These are phyloP conservation scores for Drosophila murphyi DNA, from an alignment of 1,140 invertebrate species.

Conservation along the genomic window DNA sequence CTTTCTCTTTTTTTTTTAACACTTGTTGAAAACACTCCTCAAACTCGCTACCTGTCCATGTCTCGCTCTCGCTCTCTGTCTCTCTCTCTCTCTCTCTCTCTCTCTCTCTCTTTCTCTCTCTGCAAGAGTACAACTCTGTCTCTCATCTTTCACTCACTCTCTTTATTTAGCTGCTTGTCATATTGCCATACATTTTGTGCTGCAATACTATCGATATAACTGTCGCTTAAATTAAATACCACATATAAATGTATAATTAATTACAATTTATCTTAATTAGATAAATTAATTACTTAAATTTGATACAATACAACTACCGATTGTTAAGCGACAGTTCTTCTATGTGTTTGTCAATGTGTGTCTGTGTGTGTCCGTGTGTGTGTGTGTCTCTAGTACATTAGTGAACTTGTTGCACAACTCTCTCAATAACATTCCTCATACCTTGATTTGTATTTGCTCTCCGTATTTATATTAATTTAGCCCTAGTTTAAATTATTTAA, in stretches of 20 bases:
- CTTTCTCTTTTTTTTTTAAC: conserved; percentile 7
- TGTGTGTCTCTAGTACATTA: conserved; percentile 14
- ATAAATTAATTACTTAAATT: no score
- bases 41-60: no score
- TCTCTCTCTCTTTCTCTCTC: conserved; percentile 20
- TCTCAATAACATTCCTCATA: conserved; percentile 8
- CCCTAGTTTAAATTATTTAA: conserved; percentile 9
- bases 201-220: conserved; percentile 16
- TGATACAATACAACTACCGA: background rate
- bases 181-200: conserved; percentile 3
- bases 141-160: conserved; percentile 9
- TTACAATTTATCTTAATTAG: no score
- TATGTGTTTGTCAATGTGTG: conserved; percentile 8
- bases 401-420: background rate
- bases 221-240: background rate
- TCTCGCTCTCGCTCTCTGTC: conserved; percentile 26
- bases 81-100: conserved; percentile 31
- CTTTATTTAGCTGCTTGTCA: conserved; percentile 36
- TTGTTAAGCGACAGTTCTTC: background rate
- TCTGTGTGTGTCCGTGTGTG: background rate
- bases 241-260: background rate
- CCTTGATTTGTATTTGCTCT: background rate
- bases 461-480: conserved; percentile 11
- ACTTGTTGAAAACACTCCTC: conserved; percentile 2
- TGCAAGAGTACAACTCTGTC: background rate